phyloP scores from a whole-genome alignment of 1,140 invertebrate genomes.

The Drosophila saltans region DNA sequence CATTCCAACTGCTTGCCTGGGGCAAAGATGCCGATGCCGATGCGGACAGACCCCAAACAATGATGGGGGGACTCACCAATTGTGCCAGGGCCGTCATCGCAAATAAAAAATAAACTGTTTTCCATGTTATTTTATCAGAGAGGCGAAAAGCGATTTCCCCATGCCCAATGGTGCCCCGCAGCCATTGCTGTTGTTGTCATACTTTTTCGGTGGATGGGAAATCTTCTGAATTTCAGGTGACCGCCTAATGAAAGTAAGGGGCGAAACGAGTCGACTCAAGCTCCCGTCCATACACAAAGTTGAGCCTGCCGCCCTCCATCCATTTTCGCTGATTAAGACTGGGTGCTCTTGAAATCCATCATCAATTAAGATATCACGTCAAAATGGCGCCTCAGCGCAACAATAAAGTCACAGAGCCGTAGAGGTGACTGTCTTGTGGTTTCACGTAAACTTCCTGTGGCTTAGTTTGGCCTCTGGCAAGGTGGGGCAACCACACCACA shows the following conservation, averaged over 20 bases:
- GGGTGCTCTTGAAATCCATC: constrained; percentile 21
- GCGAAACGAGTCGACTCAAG: background rate
- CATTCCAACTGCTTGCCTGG: constrained; percentile 9
- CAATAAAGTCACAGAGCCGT: background rate
- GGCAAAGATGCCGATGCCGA: constrained; percentile 5
- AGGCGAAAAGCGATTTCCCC: constrained; percentile 28
- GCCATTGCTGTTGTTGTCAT: constrained; percentile 1
- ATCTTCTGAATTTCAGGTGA: constrained; percentile 17
- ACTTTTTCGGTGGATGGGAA: constrained; percentile 1
- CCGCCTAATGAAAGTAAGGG: constrained; percentile 9
- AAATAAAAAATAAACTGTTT: constrained; percentile 30
- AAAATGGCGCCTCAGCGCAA: constrained; percentile 20
- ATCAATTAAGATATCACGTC: constrained; percentile 37
- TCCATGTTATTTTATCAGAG: constrained; percentile 27
- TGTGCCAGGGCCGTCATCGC: constrained; percentile 9
- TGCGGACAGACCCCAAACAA: constrained; percentile 3
- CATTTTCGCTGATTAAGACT: constrained; percentile 19
- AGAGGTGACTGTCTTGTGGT: constrained; percentile 13
- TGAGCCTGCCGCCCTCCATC: background rate
- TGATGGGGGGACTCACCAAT: constrained; percentile 8
- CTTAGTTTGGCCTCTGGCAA: background rate
- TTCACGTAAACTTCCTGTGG: constrained; percentile 10
- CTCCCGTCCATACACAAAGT: background rate
- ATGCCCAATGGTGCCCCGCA: constrained; percentile 1
- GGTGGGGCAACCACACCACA: background rate